These are phyloP conservation scores for Osmoderma eremita DNA, from an alignment of 2,888 invertebrate genomes.

Conservation along the genomic window DNA sequence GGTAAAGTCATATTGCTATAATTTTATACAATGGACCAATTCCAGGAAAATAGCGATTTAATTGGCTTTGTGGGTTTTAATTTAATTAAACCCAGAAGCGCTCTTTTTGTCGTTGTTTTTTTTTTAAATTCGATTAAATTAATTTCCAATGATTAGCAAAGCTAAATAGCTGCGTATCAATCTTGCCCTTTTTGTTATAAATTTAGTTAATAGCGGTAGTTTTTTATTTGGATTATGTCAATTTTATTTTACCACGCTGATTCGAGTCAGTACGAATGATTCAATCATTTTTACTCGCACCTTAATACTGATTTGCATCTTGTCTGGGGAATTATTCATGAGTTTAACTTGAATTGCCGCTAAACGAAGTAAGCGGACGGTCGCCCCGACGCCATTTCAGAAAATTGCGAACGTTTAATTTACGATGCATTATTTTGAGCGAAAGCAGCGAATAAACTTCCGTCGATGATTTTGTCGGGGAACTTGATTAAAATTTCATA, in stretches of 20 bases:
- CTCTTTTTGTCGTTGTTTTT: too few relatives aligned
- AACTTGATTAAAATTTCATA: constrained; percentile 6
- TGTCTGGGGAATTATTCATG: constrained; percentile 57
- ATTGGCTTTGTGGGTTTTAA: constrained; percentile 26
- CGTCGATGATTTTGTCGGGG: neutral
- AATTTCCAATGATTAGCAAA: too few relatives aligned
- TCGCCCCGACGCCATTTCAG: constrained; percentile 1
- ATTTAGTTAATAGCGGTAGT: too few relatives aligned
- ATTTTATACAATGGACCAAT: constrained; percentile 22
- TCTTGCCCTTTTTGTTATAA: too few relatives aligned
- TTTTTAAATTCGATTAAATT: too few relatives aligned
- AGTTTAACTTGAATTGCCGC: constrained; percentile 53
- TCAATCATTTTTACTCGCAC: constrained; percentile 52
- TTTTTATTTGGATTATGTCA: neutral
- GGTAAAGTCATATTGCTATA: constrained; percentile 24
- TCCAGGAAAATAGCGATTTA: constrained; percentile 14
- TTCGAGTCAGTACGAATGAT: neutral
- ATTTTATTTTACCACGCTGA: neutral
- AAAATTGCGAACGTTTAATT: constrained; percentile 43
- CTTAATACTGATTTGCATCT: constrained; percentile 46
- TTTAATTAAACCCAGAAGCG: constrained; percentile 16
- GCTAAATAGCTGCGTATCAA: too few relatives aligned
- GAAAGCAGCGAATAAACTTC: constrained; percentile 27
- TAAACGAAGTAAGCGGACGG: constrained; percentile 51
- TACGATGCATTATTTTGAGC: constrained; percentile 42